Conservation (phyloP, 2,888 invertebrate genomes). For the Drosophila testacea region DNA sequence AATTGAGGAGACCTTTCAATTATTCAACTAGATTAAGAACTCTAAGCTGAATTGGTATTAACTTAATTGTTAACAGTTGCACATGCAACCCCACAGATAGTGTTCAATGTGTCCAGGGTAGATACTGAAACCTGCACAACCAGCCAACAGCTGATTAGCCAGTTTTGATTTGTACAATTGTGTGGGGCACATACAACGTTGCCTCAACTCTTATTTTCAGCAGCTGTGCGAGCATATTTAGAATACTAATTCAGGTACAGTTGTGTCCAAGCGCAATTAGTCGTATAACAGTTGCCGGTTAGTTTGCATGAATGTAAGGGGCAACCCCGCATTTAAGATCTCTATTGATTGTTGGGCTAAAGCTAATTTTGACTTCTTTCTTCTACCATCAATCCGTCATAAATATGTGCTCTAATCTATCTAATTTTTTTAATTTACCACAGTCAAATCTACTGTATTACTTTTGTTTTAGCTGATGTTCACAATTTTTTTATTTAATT, state of each 20-base stretch:
- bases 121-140: conserved; percentile 64
- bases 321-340: too few relatives aligned
- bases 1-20: neutral
- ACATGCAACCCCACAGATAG: neutral
- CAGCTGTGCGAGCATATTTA: conserved; percentile 56
- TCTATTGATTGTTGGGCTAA: neutral
- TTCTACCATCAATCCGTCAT: too few relatives aligned
- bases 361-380: too few relatives aligned
- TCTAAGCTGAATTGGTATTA: too few relatives aligned
- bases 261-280: conserved; percentile 54
- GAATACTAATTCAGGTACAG: conserved; percentile 73
- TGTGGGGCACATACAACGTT: conserved; percentile 36
- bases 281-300: conserved; percentile 5
- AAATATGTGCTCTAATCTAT: too few relatives aligned
- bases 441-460: too few relatives aligned
- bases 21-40: neutral
- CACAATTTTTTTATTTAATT: neutral
- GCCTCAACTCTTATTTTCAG: conserved; percentile 50
- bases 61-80: too few relatives aligned
- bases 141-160: conserved; percentile 77
- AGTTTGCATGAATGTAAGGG: neutral
- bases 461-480: neutral
- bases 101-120: conserved; percentile 16
- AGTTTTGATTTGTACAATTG: conserved; percentile 61
- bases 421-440: too few relatives aligned